phyloP scores from a whole-genome alignment of 2,797 vertebrate genomes.

The Heteromormyrus szaboi region DNA sequence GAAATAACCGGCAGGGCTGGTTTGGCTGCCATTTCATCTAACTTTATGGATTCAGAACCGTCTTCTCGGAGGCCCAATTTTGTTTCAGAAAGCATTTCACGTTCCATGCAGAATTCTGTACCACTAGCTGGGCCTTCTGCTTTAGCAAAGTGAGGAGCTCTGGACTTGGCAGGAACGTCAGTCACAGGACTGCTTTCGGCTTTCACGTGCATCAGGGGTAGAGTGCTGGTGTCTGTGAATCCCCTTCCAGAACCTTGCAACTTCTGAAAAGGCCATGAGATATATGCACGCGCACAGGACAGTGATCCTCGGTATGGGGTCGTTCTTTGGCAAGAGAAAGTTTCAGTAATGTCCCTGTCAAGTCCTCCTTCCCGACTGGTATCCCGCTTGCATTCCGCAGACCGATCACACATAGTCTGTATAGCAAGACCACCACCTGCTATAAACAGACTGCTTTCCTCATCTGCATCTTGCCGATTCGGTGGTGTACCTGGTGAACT shows the following conservation, averaged over 20 bases:
- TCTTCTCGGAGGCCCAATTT: background rate
- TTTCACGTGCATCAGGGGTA: background rate
- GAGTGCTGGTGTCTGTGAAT: background rate
- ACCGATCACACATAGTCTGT: background rate
- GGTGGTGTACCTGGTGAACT: background rate
- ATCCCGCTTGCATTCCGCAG: background rate
- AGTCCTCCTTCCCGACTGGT: background rate
- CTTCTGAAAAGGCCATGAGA: slow-evolving; percentile 56
- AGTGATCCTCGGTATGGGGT: slow-evolving; percentile 26
- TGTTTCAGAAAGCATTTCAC: background rate
- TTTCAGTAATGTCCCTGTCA: slow-evolving; percentile 26
- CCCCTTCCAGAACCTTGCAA: background rate
- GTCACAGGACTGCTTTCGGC: background rate
- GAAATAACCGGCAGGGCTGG: background rate
- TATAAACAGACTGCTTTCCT: background rate
- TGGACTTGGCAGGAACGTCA: background rate
- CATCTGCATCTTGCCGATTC: slow-evolving; percentile 14
- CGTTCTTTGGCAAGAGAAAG: slow-evolving; percentile 60
- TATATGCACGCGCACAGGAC: slow-evolving; percentile 61
- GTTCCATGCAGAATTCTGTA: background rate
- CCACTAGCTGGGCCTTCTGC: background rate
- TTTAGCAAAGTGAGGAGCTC: background rate
- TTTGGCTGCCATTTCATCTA: background rate
- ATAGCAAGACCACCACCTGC: background rate
- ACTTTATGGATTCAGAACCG: background rate